Percentiles rank a stretch among this genome's conserved stretches.
Evolutionary conservation across 2,888 invertebrate genomes (phyloP).

Genomic region (Labia minor): DNA sequence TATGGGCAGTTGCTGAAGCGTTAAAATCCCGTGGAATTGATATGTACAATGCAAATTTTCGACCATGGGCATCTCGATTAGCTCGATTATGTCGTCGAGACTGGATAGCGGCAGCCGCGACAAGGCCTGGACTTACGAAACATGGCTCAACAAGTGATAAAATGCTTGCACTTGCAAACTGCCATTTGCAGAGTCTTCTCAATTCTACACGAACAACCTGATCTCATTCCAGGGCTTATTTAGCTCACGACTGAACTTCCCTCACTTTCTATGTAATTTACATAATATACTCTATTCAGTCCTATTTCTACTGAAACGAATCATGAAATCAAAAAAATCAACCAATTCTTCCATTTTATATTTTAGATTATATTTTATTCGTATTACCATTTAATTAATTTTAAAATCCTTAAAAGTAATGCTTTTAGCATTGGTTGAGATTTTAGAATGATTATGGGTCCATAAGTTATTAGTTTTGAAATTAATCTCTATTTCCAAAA

Average conservation of each 20-base stretch:
- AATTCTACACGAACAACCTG: slow-evolving; percentile 31
- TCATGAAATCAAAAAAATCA: too few species aligned
- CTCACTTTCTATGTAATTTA: too few species aligned
- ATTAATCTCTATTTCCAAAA: too few species aligned
- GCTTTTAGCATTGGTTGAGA: too few species aligned
- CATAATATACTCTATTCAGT: too few species aligned
- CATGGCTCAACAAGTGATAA: slow-evolving; percentile 58
- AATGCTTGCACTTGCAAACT: slow-evolving; percentile 50
- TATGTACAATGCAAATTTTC: slow-evolving; percentile 57
- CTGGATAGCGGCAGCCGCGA: slow-evolving; percentile 20
- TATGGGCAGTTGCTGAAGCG: slow-evolving; percentile 73
- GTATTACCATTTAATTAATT: too few species aligned
- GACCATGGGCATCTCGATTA: slow-evolving; percentile 55
- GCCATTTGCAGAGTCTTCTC: slow-evolving; percentile 16
- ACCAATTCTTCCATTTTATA: too few species aligned
- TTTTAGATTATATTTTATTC: too few species aligned
- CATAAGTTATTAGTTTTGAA: too few species aligned
- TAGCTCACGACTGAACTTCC: slow-evolving; percentile 2
- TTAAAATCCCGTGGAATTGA: slow-evolving; percentile 59
- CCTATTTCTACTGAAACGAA: too few species aligned
- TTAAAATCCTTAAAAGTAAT: too few species aligned
- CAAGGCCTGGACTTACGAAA: neutral
- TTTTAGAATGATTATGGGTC: too few species aligned
- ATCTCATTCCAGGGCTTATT: slow-evolving; percentile 30
- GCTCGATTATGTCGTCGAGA: slow-evolving; percentile 50